Base-by-base conservation (phyloP, 2,113 vertebrate genomes). In the Planiliza haematocheilus region DNA sequence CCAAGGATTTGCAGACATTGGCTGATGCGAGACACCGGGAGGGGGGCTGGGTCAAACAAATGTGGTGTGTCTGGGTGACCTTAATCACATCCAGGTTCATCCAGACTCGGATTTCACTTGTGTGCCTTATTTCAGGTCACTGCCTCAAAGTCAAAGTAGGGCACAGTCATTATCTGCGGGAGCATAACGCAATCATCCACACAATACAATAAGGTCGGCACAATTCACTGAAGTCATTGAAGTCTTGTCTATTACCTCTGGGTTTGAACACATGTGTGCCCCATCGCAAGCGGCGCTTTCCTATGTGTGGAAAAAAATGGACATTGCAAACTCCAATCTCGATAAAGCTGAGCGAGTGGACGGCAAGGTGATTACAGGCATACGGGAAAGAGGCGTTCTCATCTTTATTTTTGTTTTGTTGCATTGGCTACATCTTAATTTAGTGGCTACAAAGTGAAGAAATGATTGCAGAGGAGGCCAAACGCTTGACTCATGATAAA, bases 81-180 rank as follows among this genome's bases (percentile, higher is more conserved):
- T 93, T 93, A 93, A 94, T 94, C 91, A 93, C 91, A 91, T 89
- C 85, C 86, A 89, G 91, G 92, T 92, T 91, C 90, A 93, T 86
- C 74, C 81, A 69, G 77, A 87, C 89, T 93, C 89, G 49, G 89
- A 89, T 94, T 94, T 91, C 92, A 94, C 91, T 91, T 81, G 89
- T 90, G 85, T 67, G 88, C 86, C 87, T 93, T 92, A 89, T 92
- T 94, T 94, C 91, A 93, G 93, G 93, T 94, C 93, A 94, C 81
- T 87, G 92, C 83, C 91, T 92, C 91, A 92, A 93, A 94, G 93
- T 92, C 91, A 93, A 93, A 91, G 88, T 91, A 93, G 92, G 91
- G 86, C 90, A 89, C 78, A 92, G 90, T 92, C 93, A 94, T 95
- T 94, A 93, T 92, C 90, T 91, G 75, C 77, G 86, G 86, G 84